Conservation (phyloP, 2,888 invertebrate species). For the Heliothis peltigera region DNA sequence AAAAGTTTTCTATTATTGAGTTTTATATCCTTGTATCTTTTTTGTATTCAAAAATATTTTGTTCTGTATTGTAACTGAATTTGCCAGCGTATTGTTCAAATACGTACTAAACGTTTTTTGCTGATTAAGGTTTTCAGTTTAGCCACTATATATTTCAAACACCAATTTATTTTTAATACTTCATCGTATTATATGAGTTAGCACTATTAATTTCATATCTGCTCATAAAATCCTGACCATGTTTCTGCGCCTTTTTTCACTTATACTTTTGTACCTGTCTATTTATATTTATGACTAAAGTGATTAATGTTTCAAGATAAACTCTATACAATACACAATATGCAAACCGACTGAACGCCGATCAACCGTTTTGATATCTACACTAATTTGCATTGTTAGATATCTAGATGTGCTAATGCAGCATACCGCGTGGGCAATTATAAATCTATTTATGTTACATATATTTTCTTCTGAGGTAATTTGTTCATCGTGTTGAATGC, state of each 20-base stretch:
- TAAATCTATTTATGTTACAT: conserved; percentile 34
- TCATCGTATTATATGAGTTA: conserved; percentile 36
- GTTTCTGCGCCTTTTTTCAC: conserved; percentile 46
- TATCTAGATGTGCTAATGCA: conserved; percentile 61
- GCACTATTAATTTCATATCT: conserved; percentile 52
- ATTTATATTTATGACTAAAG: conserved; percentile 59
- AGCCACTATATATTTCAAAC: conserved; percentile 13
- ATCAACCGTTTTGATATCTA: conserved; percentile 61
- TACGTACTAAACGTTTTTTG: neutral
- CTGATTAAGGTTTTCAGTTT: neutral
- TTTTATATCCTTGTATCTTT: no score
- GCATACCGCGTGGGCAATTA: conserved; percentile 50
- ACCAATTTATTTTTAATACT: conserved; percentile 31
- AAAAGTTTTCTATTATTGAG: neutral
- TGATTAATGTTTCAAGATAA: conserved; percentile 65
- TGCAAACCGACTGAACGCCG: conserved; percentile 58
- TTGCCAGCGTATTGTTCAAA: neutral
- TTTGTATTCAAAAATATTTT: no score
- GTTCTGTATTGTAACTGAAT: neutral
- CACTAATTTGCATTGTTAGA: conserved; percentile 63
- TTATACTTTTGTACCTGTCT: conserved; percentile 25
- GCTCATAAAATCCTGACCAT: conserved; percentile 41
- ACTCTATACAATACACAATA: conserved; percentile 59
- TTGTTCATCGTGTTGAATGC: neutral
- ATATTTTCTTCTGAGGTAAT: neutral